Evolutionary conservation across 2,113 vertebrate genomes (phyloP).

Genomic region (Entomyzon cyanotis): DNA sequence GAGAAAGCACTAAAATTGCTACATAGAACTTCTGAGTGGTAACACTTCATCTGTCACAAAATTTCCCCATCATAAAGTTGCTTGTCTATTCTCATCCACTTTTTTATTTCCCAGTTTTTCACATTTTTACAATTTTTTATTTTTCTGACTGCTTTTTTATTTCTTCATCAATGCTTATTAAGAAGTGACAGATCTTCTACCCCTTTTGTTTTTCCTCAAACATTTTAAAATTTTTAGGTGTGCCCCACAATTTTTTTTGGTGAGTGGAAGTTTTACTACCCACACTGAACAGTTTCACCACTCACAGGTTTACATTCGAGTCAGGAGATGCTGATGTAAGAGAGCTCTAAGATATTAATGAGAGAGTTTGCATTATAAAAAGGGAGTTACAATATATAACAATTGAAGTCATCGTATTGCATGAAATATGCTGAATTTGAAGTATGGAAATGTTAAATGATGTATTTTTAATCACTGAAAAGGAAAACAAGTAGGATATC

Average conservation of each 20-base stretch:
- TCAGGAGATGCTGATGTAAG: not conserved
- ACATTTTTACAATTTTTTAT: not conserved
- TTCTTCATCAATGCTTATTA: constrained; percentile 20
- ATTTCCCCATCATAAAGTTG: not conserved
- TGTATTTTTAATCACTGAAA: not conserved
- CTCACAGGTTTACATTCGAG: constrained; percentile 10
- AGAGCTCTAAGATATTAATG: not conserved
- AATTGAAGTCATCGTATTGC: not conserved
- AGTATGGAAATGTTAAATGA: not conserved
- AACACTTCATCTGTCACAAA: not conserved
- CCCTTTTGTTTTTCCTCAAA: not conserved
- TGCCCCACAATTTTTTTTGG: not conserved
- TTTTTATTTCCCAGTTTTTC: not conserved
- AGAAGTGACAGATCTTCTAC: not conserved
- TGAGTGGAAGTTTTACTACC: not conserved
- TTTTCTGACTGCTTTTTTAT: not conserved
- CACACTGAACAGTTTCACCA: not conserved
- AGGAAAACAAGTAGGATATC: not conserved
- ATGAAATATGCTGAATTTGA: constrained; percentile 32
- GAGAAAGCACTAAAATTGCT: not conserved
- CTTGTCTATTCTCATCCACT: not conserved
- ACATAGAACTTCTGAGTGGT: not conserved
- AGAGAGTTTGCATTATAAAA: constrained; percentile 14
- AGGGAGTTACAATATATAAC: not conserved
- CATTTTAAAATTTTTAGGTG: not conserved